Percentiles rank a stretch among this genome's conserved stretches.
Conservation (phyloP, 2,797 vertebrate genomes). For the Peromyscus attwateri region DNA sequence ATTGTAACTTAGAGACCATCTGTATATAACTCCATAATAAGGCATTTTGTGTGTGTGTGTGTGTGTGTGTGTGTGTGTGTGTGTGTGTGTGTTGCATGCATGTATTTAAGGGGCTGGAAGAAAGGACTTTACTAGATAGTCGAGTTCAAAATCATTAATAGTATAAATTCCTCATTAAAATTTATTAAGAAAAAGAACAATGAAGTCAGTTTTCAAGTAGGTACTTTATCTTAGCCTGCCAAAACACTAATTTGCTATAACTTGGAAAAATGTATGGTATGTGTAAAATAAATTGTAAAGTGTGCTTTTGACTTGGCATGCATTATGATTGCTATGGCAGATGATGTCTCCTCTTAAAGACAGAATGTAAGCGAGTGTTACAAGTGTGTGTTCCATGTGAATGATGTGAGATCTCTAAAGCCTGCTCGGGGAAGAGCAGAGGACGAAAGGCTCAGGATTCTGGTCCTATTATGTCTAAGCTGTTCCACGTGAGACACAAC, state of each 20-base stretch:
- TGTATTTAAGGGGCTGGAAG: neutral
- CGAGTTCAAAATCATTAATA: constrained; percentile 14
- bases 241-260: constrained; percentile 30
- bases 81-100: neutral
- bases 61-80: neutral
- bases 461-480: constrained; percentile 42
- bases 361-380: neutral
- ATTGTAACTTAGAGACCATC: neutral
- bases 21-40: neutral
- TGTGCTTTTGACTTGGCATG: constrained; percentile 22
- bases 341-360: neutral
- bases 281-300: constrained; percentile 54
- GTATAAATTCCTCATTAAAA: constrained; percentile 6
- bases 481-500: constrained; percentile 43
- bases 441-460: constrained; percentile 4
- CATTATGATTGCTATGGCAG: neutral
- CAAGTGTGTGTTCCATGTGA: neutral
- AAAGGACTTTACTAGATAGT: constrained; percentile 31
- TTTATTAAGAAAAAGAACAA: constrained; percentile 54
- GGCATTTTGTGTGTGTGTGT: neutral
- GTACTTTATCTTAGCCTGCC: constrained; percentile 38
- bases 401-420: neutral
- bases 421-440: neutral
- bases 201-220: constrained; percentile 37
- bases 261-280: neutral